Evolutionary conservation across 1,140 invertebrate species (phyloP), one percentile per base, ranked within the genome.

Genomic region (Drosophila pectinifera): DNA sequence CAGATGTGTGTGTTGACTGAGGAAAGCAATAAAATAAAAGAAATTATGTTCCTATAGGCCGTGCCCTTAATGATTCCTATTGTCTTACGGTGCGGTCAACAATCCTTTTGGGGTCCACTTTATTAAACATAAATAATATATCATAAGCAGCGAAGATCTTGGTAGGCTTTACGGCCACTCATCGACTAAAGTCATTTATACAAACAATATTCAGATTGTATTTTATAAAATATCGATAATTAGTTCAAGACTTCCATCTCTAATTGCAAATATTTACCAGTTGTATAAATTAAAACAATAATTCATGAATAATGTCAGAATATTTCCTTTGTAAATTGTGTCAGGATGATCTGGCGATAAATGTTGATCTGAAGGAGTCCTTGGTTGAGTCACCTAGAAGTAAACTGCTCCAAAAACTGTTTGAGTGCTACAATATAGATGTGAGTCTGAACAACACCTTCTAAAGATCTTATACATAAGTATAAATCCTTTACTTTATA

Each of bases 341-440:
- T 24, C 26, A 57, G n/a, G 26, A 42, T 2, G 46, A 57, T 16
- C 6, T 0, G 3, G 69, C 69, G 8, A 3, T 31, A 8, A 36
- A 49, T 5, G 16, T 39, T 0, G 34, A 67, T 18, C 34, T 53
- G 1, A 48, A 67, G 2, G 16, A 31, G 8, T 7, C 31, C 3
- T 39, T 38, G 5, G n/a, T 54, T 1, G 54, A 65, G 18, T n/a
- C 38, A n/a, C 24, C 34, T 10, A 57, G 41, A 22, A 22, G 18
- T 0, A 42, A 48, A 16, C 43, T 76, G 16, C 22, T 76, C 5
- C 39, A 67, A 16, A 36, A 4, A 36, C 61, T 76, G 10, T 53
- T 76, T 3, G 26, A 53, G 10, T 36, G 38, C n/a, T 76, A 76
- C 54, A 36, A 67, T 13, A 65, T 76, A 14, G 41, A 53, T 20